phyloP scores from a whole-genome alignment of 2,113 vertebrate species.

The Corythaixoides concolor region DNA sequence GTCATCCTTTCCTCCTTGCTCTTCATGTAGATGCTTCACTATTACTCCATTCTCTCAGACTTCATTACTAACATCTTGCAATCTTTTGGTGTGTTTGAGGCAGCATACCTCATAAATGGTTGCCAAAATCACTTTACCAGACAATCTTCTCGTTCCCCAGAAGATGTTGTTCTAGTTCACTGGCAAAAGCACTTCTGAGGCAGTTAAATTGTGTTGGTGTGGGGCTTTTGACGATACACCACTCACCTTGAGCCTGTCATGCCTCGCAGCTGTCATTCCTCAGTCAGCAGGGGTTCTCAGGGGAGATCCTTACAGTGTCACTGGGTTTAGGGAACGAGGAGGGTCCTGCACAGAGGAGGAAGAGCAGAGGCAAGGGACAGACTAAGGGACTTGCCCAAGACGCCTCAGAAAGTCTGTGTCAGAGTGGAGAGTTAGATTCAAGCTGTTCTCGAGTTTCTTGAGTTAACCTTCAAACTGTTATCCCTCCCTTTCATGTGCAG shows the following conservation, averaged over 20 bases:
- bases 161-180: neutral
- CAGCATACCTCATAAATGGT: neutral
- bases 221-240: neutral
- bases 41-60: neutral
- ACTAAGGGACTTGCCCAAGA: neutral
- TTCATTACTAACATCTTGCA: neutral
- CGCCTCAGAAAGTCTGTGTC: neutral
- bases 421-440: neutral
- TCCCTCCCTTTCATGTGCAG: neutral
- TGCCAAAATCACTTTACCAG: neutral
- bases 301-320: neutral
- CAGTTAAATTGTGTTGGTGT: neutral
- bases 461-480: neutral
- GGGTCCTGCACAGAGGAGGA: neutral
- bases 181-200: neutral
- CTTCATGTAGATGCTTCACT: neutral
- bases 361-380: neutral
- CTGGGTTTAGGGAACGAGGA: neutral
- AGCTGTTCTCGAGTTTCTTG: neutral
- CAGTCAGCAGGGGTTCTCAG: neutral
- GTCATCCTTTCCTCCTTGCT: neutral
- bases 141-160: neutral
- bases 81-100: neutral
- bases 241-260: neutral
- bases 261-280: neutral